Evolutionary conservation across 2,113 vertebrate species (phyloP).

Genomic region (Neotoma lepida): DNA sequence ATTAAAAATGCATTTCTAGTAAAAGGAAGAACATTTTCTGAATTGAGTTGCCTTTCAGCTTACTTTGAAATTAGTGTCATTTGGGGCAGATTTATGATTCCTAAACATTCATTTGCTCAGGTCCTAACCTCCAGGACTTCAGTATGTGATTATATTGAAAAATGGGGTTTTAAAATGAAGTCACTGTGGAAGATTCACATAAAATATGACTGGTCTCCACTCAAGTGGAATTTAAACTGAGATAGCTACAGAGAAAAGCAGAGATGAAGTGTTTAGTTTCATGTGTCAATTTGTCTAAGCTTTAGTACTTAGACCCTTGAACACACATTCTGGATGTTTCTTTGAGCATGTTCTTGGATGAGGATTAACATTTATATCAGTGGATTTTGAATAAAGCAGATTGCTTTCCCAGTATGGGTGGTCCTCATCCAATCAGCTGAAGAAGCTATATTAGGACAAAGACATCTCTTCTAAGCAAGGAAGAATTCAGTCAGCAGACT

Average conservation of each 20-base stretch:
- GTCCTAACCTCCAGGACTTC: neutral
- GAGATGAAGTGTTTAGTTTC: neutral
- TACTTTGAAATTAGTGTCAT: conserved; percentile 36
- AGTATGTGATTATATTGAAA: neutral
- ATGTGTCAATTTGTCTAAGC: neutral
- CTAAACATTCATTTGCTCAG: neutral
- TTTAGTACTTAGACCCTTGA: neutral
- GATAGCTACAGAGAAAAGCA: neutral
- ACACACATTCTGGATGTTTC: conserved; percentile 26
- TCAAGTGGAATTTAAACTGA: neutral
- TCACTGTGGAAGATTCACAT: neutral
- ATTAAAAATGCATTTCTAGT: conserved; percentile 38
- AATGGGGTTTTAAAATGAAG: neutral
- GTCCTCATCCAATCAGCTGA: neutral
- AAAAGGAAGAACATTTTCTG: neutral
- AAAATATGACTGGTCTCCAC: neutral
- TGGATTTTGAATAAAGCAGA: neutral
- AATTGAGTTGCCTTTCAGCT: neutral
- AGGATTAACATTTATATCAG: neutral
- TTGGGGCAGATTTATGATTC: neutral
- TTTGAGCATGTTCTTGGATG: neutral
- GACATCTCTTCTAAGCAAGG: neutral
- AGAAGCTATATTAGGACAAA: neutral
- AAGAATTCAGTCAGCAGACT: neutral
- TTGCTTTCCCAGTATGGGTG: neutral